These are phyloP conservation scores for Stenolophus ochropezus DNA, from an alignment of 2,888 invertebrate species.

Conservation along the genomic window DNA sequence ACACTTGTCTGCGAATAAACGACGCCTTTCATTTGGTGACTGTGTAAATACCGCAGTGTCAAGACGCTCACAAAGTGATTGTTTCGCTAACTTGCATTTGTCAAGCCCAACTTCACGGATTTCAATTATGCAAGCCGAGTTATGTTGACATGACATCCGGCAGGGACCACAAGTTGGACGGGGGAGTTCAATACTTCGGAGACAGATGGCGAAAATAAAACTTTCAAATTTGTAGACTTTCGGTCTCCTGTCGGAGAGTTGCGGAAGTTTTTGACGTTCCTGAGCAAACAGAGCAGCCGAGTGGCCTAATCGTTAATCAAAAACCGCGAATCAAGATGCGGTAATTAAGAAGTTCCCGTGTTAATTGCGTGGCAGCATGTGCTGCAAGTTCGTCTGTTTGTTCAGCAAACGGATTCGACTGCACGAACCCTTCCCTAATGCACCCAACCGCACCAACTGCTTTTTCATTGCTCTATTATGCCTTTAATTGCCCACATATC, in stretches of 20 bases:
- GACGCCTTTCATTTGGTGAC: slow-evolving; percentile 55
- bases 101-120: slow-evolving; percentile 56
- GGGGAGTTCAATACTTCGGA: slow-evolving; percentile 42
- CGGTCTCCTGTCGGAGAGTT: slow-evolving; percentile 17
- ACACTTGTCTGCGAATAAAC: slow-evolving; percentile 34
- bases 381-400: slow-evolving; percentile 27
- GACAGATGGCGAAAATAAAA: slow-evolving; percentile 58
- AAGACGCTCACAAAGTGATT: slow-evolving; percentile 58
- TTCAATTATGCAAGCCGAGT: slow-evolving; percentile 59
- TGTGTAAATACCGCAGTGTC: slow-evolving; percentile 56
- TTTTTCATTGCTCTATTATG: slow-evolving; percentile 29
- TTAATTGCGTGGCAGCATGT: slow-evolving; percentile 49
- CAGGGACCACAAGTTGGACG: slow-evolving; percentile 7
- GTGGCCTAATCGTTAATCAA: slow-evolving; percentile 58
- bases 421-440: background rate
- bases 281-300: slow-evolving; percentile 25
- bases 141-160: slow-evolving; percentile 56
- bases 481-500: slow-evolving; percentile 23
- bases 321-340: slow-evolving; percentile 56
- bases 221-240: slow-evolving; percentile 53
- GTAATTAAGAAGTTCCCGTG: slow-evolving; percentile 55
- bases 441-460: slow-evolving; percentile 10
- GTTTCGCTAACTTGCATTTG: slow-evolving; percentile 58
- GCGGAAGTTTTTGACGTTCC: slow-evolving; percentile 20
- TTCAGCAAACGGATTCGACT: slow-evolving; percentile 35